Conservation (phyloP, 2,797 vertebrate genomes). For the Myoxocephalus aenaeus region DNA sequence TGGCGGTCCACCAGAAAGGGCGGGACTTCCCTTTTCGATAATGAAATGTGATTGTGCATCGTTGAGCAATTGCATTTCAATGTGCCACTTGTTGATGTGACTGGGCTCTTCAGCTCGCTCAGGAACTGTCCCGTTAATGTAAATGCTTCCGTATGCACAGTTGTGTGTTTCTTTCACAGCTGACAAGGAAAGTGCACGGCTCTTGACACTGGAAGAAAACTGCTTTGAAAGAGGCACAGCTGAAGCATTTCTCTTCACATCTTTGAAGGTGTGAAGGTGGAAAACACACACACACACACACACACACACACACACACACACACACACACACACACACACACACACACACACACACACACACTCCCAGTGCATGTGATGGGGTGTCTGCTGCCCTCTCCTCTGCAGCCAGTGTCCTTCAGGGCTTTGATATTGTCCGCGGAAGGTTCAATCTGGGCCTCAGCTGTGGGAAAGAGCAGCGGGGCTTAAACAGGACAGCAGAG, state of each 20-base stretch:
- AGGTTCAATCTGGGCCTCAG: slow-evolving; percentile 64
- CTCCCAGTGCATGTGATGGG: slow-evolving; percentile 23
- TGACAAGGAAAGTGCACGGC: slow-evolving; percentile 16
- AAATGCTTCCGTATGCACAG: not conserved
- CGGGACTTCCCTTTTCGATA: too few relatives aligned
- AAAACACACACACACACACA: slow-evolving; percentile 36
- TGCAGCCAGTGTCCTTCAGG: slow-evolving; percentile 37
- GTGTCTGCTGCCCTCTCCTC: slow-evolving; percentile 46
- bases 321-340: slow-evolving; percentile 32
- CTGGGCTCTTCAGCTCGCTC: not conserved
- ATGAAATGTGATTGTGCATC: too few relatives aligned
- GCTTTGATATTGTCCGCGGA: slow-evolving; percentile 70
- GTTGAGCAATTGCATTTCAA: not conserved
- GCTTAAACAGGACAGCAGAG: slow-evolving; percentile 56
- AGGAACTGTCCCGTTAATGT: not conserved
- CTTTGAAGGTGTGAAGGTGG: slow-evolving; percentile 59
- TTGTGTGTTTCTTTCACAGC: slow-evolving; percentile 30
- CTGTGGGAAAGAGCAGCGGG: slow-evolving; percentile 72
- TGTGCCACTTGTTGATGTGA: not conserved
- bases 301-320: not conserved
- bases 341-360: slow-evolving; percentile 33
- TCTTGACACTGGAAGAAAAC: slow-evolving; percentile 7
- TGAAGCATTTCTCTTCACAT: slow-evolving; percentile 41
- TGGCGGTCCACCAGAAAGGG: too few relatives aligned
- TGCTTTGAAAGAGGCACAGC: slow-evolving; percentile 30